Conservation (phyloP, 2,113 vertebrate genomes). For the Rhizomys pruinosus region DNA sequence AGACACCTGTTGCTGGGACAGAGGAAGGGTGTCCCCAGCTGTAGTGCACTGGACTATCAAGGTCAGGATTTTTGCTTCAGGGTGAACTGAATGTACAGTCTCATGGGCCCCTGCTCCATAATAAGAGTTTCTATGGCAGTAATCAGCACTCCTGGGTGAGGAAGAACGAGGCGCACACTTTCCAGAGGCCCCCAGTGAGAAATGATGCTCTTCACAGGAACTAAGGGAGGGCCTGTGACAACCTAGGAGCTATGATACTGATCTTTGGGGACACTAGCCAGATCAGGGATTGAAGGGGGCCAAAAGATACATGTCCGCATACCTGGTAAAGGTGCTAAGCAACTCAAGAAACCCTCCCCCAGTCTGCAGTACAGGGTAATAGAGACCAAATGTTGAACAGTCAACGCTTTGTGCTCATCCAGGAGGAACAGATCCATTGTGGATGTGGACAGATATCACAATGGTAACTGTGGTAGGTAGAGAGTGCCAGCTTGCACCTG, state of each 20-base stretch:
- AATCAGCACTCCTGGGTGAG: neutral
- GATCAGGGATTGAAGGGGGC: accelerated
- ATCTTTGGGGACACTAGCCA: neutral
- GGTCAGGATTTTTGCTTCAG: neutral
- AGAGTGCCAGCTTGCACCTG: neutral
- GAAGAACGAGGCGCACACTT: neutral
- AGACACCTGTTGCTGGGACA: neutral
- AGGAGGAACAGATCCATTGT: neutral
- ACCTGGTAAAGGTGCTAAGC: neutral
- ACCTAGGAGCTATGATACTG: accelerated
- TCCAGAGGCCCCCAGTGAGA: too few species aligned
- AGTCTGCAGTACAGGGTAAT: neutral
- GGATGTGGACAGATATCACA: neutral
- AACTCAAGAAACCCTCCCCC: neutral
- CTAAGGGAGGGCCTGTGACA: neutral
- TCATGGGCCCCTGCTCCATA: neutral
- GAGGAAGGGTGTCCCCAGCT: neutral
- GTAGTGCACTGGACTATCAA: accelerated
- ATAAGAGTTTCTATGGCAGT: neutral
- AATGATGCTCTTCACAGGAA: accelerated
- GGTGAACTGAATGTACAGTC: neutral
- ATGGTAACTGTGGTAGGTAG: too few species aligned
- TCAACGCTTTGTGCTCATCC: too few species aligned
- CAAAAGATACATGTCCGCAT: too few species aligned
- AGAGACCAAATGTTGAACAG: neutral